Base-by-base conservation (phyloP, 2,113 vertebrate genomes). In the Xerus inauris region DNA sequence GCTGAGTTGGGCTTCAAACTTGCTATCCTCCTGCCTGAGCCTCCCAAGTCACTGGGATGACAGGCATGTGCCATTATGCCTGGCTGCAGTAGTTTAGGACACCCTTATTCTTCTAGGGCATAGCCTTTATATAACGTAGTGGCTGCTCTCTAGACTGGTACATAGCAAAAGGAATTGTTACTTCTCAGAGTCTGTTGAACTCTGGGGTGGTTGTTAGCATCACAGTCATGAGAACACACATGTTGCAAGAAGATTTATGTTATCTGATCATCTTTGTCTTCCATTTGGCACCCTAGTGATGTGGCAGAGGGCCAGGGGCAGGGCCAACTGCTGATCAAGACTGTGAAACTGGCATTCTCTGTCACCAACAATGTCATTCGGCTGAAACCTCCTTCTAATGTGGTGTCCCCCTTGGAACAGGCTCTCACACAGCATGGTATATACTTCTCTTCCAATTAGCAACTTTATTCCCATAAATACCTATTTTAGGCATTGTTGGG, bases 331-430 rank as follows among this genome's bases (percentile, higher is more conserved):
- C 99, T 99, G 64, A 99, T 99, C 98, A 99, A 99, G 98, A 99
- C 99, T 0, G 99, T 99, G 35, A 99, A 99, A 96, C 97, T 99
- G 98, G 99, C 99, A 0, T 99, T 99, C 98, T 99, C 99, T 0
- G 98, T 99, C 83, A 99, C 99, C 93, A 99, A 99, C 96, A 99
- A 99, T 2, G 99, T 99, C 73, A 99, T 99, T 98, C 98, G 99
- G 5, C 98, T 99, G 97, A 99, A 99, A 94, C 99, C 99, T 0
- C 99, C 99, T 0, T 99, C 99, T 1, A 99, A 99, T 0, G 98
- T 98, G 3, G 99, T 99, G 28, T 99, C 99, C 0, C 99, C 99
- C 0, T 96, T 99, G 87, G 99, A 99, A 87, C 99, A 99, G 97
- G 99, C 99, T 0, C 99, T 99, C 64, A 99, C 99, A 4, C 99